Evolutionary conservation across 1,140 invertebrate species (phyloP).

Genomic region (Wiebesia pumilae): DNA sequence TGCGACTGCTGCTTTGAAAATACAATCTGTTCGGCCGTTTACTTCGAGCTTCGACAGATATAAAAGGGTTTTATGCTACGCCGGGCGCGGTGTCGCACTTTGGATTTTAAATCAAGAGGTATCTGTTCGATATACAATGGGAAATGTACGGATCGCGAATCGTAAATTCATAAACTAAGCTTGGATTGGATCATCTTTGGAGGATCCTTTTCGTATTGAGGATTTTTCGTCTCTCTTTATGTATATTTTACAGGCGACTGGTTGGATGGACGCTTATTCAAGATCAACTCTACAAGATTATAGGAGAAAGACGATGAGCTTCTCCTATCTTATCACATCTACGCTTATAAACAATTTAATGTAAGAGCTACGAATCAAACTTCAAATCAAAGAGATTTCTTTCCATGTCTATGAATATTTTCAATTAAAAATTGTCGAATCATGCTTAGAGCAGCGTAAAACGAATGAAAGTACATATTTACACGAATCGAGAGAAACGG

Average conservation of each 20-base stretch:
- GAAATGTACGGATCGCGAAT: not conserved
- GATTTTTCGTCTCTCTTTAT: not conserved
- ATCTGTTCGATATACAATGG: conserved; percentile 46
- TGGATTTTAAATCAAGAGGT: conserved; percentile 45
- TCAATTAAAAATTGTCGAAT: no score
- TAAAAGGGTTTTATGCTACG: conserved; percentile 16
- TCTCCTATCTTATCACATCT: no score
- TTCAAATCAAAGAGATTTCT: no score
- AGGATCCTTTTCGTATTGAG: not conserved
- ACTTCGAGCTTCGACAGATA: not conserved
- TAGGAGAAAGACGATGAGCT: no score
- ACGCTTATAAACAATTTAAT: no score
- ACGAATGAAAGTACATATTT: no score
- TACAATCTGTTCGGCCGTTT: conserved; percentile 14
- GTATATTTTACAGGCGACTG: not conserved
- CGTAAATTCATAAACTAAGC: conserved; percentile 44
- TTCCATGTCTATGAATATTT: no score
- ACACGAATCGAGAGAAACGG: no score
- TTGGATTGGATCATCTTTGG: conserved; percentile 22
- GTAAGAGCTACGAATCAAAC: no score
- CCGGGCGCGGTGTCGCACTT: not conserved
- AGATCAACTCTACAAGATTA: not conserved
- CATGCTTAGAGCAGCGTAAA: no score
- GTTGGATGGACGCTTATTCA: not conserved
- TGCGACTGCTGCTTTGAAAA: not conserved